Percentiles rank a stretch among this genome's conserved stretches.
Evolutionary conservation across 30 jellyfish, hydroid and myxozoan genomes (phyloP).

Genomic region (Cassiopea xamachana): DNA sequence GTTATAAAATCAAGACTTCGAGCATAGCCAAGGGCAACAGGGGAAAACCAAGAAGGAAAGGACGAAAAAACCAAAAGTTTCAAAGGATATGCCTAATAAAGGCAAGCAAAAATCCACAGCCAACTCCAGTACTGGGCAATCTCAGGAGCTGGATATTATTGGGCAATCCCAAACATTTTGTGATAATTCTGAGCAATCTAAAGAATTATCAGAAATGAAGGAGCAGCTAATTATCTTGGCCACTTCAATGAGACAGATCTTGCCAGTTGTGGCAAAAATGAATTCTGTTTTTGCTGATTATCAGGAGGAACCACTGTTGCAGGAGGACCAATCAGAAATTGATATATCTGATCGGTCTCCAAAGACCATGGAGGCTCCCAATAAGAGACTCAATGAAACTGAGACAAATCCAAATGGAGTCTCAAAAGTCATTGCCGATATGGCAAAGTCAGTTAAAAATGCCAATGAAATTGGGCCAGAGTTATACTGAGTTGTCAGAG

Average conservation of each 20-base stretch:
- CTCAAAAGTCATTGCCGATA: slow-evolving; percentile 4
- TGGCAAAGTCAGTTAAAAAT: slow-evolving; percentile 2
- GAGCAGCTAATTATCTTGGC: slow-evolving; percentile 2
- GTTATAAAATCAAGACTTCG: background rate
- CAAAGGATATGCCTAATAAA: slow-evolving; percentile 8
- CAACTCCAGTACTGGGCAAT: background rate
- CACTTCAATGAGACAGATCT: background rate
- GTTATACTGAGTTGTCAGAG: background rate
- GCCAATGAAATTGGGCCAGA: slow-evolving; percentile 17
- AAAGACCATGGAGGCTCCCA: background rate
- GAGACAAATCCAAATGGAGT: slow-evolving; percentile 10
- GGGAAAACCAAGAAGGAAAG: no score
- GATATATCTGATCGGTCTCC: no score
- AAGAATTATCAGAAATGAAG: background rate
- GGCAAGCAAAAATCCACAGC: background rate
- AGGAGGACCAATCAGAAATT: no score
- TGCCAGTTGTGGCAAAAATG: no score
- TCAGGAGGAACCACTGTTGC: no score
- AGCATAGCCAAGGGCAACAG: slow-evolving; percentile 10
- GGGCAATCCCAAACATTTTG: background rate
- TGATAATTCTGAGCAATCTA: slow-evolving; percentile 8
- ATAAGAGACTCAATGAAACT: slow-evolving; percentile 1
- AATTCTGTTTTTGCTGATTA: no score
- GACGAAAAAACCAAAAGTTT: background rate
- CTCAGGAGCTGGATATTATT: background rate